phyloP scores from a whole-genome alignment of 2,888 invertebrate species.

The Sabellastarte sp. region DNA sequence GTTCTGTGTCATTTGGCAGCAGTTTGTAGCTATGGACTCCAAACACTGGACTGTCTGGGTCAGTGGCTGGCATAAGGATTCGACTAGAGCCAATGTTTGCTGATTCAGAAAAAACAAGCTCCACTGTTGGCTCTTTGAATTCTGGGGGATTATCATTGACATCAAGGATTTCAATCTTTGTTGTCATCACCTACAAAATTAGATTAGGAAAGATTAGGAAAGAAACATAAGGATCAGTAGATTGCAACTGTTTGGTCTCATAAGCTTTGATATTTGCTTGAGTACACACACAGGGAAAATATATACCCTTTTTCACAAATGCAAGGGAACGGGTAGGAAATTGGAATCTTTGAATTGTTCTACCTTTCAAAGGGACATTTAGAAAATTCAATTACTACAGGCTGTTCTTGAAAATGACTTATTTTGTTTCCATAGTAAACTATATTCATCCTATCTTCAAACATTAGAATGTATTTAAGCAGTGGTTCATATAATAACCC shows the following conservation, averaged over 20 bases:
- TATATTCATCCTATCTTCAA: too few species aligned
- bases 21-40: background rate
- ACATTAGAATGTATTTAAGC: too few species aligned
- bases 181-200: background rate
- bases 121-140: background rate
- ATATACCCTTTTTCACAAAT: too few species aligned
- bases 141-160: constrained; percentile 14
- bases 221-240: background rate
- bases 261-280: too few species aligned
- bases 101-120: background rate
- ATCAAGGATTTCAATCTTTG: constrained; percentile 8
- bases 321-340: background rate
- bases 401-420: too few species aligned
- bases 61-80: background rate
- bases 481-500: too few species aligned
- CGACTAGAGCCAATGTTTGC: background rate
- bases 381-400: too few species aligned
- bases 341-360: too few species aligned
- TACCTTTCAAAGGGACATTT: too few species aligned
- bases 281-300: too few species aligned
- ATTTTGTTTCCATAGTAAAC: too few species aligned
- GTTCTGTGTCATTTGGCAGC: background rate
- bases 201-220: background rate
- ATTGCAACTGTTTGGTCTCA: too few species aligned
- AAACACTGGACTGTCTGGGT: background rate